Base-by-base conservation (phyloP, 1,140 invertebrate genomes). In the Gerris buenoi region DNA sequence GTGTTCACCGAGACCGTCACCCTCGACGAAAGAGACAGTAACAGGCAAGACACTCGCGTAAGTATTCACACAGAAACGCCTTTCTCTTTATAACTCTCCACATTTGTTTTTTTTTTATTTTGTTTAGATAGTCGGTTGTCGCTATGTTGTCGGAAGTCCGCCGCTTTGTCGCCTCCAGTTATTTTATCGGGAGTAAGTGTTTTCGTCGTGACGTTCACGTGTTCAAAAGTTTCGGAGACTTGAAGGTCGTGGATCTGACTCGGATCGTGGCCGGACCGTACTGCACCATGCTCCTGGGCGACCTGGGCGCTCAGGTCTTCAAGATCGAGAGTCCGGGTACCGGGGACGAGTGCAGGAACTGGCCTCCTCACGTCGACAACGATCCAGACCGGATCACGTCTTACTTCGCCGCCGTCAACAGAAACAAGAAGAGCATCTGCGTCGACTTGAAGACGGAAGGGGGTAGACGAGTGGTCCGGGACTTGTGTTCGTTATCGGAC, bases 371-470 rank as follows among this genome's bases (percentile, higher is more conserved):
- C 76, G 77, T 93, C 58, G 75, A 81, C 25, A 61, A 71, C 57
- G 61, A 66, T 14, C 77, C 79, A 67, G 83, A 83, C 14, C 86
- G 85, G 25, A 76, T 79, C 23, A 87, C 95, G 72, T 86, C 88
- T 25, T 98, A 98, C 74, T 98, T 94, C 77, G 73, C 91, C 2
- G 82, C 86, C 28, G 80, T 93, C 0, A 99, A 99, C 79, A 85
- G 96, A 69, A 98, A 97, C 76, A 99, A 99, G 77, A 92, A 93
- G 76, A 97, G 94, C 76, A 79, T 97, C 61, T 92, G 89, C 71
- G 79, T 98, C 58, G 85, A 98, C 77, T 77, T 98, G 1, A 93
- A 93, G 74, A 79, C 80, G 23, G 62, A 73, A 26, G 76, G 84
- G 76, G 95, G 95, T 1, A 80, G 79, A 72, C 75, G 88, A 57